Percentiles rank a stretch among this genome's conserved stretches.
phyloP scores from a whole-genome alignment of 2,797 vertebrate genomes.

The Steatocranus sp. region DNA sequence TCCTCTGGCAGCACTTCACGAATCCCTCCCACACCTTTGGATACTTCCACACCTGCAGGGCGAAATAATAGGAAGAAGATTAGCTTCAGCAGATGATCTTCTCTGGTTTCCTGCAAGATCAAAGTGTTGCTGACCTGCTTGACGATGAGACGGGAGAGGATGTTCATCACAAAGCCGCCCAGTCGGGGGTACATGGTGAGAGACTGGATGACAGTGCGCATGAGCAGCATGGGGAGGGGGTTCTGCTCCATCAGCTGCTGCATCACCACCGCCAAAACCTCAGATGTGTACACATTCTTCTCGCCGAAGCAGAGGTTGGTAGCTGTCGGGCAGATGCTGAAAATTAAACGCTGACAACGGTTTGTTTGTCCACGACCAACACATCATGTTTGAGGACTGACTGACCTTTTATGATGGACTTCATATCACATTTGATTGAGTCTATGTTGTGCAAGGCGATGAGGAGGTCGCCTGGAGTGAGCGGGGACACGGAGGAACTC shows the following conservation, averaged over 20 bases:
- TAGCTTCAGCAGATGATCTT: neutral
- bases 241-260: conserved; percentile 97
- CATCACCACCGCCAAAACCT: conserved; percentile 95
- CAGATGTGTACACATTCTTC: conserved; percentile 92
- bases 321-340: conserved; percentile 65
- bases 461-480: conserved; percentile 90
- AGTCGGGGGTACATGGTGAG: conserved; percentile 94
- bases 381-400: neutral
- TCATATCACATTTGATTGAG: conserved; percentile 94
- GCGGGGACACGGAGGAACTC: conserved; percentile 85
- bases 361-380: neutral
- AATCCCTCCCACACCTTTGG: conserved; percentile 98
- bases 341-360: neutral
- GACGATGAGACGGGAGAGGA: conserved; percentile 89
- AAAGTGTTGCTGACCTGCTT: conserved; percentile 81
- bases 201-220: conserved; percentile 96
- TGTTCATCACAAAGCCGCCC: conserved; percentile 94
- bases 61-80: neutral
- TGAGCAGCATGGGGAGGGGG: conserved; percentile 92
- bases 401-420: conserved; percentile 95
- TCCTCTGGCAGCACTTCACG: conserved; percentile 95
- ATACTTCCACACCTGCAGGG: conserved; percentile 90
- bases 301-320: conserved; percentile 95
- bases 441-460: conserved; percentile 93
- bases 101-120: neutral